Evolutionary conservation across 2,113 vertebrate species (phyloP).

Genomic region (Carassius auratus): DNA sequence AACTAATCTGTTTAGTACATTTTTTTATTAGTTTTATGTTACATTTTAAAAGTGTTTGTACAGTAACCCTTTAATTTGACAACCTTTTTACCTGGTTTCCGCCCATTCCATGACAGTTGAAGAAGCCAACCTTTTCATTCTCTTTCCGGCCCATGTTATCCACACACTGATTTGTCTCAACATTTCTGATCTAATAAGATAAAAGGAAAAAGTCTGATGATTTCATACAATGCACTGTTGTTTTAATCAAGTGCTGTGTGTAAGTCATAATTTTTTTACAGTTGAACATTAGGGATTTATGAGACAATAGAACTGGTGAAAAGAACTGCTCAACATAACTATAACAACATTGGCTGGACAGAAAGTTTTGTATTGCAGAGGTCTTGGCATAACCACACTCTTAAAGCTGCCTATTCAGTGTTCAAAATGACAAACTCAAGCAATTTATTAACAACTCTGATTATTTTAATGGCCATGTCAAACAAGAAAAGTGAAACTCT

Average conservation of each 20-base stretch:
- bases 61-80: not conserved
- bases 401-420: not conserved
- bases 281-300: not conserved
- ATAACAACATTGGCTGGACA: not conserved
- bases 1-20: not conserved
- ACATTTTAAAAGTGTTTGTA: not conserved
- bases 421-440: not conserved
- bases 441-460: not conserved
- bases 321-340: not conserved
- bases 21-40: not conserved
- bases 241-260: not conserved
- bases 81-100: conserved; percentile 90
- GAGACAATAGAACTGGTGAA: not conserved
- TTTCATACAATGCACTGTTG: not conserved
- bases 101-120: conserved; percentile 99
- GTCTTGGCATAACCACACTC: not conserved
- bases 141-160: conserved; percentile 99
- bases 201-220: not conserved
- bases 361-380: not conserved
- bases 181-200: conserved; percentile 88
- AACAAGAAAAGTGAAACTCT: conserved; percentile 36
- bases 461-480: not conserved
- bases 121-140: conserved; percentile 98
- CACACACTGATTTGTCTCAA: conserved; percentile 97
- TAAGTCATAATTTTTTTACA: not conserved